Percentiles rank a stretch among this genome's conserved stretches.
These are phyloP conservation scores for Xiphophorus hellerii DNA, from an alignment of 2,113 vertebrate species.

Conservation along the genomic window DNA sequence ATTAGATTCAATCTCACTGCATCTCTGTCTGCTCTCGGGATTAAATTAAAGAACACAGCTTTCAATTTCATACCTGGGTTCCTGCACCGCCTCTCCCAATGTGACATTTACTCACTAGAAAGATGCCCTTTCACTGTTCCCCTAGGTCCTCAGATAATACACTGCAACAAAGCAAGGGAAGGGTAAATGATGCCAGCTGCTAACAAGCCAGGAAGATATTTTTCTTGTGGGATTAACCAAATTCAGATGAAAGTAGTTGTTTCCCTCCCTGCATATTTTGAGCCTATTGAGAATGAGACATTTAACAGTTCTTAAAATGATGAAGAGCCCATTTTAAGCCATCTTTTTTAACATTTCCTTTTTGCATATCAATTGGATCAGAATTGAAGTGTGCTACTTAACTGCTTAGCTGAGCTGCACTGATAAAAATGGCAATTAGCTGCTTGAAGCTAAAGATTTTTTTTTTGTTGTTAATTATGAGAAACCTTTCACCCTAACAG, in stretches of 20 bases:
- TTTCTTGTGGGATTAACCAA: constrained; percentile 48
- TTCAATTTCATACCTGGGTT: constrained; percentile 83
- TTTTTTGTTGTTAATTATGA: neutral
- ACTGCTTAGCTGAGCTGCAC: constrained; percentile 24
- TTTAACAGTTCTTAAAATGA: constrained; percentile 20
- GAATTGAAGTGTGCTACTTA: constrained; percentile 29
- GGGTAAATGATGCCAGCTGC: constrained; percentile 34
- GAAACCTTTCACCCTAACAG: constrained; percentile 15
- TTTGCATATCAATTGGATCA: constrained; percentile 35
- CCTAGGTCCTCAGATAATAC: constrained; percentile 26
- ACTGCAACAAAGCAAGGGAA: constrained; percentile 22
- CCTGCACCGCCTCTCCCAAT: constrained; percentile 46
- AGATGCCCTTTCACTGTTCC: constrained; percentile 53
- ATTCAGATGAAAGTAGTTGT: constrained; percentile 24
- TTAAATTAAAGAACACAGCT: constrained; percentile 79
- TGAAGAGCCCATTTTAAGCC: constrained; percentile 22
- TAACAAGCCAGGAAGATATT: constrained; percentile 35
- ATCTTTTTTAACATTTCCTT: constrained; percentile 9
- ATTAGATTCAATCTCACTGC: constrained; percentile 55
- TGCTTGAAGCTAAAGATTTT: constrained; percentile 30
- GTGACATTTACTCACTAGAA: constrained; percentile 62
- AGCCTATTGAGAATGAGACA: constrained; percentile 24
- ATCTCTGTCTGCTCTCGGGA: constrained; percentile 73
- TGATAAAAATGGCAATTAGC: constrained; percentile 64
- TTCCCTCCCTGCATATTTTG: constrained; percentile 12